Percentiles rank a stretch among this genome's conserved stretches.
Evolutionary conservation across 2,797 vertebrate genomes (phyloP).

Genomic region (Propithecus deckenii): DNA sequence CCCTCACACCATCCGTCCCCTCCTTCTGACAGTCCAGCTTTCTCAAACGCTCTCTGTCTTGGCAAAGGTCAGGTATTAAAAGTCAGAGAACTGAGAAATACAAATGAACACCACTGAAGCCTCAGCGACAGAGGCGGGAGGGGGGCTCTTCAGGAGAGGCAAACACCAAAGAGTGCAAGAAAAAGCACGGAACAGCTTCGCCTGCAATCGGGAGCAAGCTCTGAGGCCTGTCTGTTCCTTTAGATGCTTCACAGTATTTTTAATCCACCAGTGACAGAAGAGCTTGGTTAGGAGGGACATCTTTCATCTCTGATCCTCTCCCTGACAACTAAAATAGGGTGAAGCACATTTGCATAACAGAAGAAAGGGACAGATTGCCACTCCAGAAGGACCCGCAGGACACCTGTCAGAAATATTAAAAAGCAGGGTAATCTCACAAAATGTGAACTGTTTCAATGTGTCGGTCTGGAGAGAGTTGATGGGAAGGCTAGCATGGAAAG

Average conservation of each 20-base stretch:
- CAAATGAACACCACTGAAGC: conserved; percentile 38
- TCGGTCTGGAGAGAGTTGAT: neutral
- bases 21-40: conserved; percentile 42
- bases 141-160: conserved; percentile 5
- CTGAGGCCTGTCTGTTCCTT: conserved; percentile 43
- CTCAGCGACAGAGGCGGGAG: conserved; percentile 37
- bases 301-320: conserved; percentile 72
- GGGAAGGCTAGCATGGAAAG: neutral
- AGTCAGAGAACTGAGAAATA: conserved; percentile 73
- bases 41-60: conserved; percentile 58
- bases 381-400: conserved; percentile 64
- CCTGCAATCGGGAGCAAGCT: neutral
- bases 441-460: neutral
- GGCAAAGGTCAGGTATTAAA: conserved; percentile 76
- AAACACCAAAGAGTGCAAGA: conserved; percentile 22
- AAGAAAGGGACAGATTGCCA: conserved; percentile 77
- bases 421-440: conserved; percentile 43
- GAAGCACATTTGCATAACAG: conserved; percentile 71
- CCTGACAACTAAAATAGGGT: conserved; percentile 64
- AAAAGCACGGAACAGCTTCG: neutral
- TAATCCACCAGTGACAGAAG: conserved; percentile 56
- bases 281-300: conserved; percentile 58
- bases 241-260: conserved; percentile 33
- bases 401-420: conserved; percentile 70
- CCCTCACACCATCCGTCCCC: neutral